phyloP scores from a whole-genome alignment of 2,113 vertebrate genomes.

The Cinclus mexicanus region DNA sequence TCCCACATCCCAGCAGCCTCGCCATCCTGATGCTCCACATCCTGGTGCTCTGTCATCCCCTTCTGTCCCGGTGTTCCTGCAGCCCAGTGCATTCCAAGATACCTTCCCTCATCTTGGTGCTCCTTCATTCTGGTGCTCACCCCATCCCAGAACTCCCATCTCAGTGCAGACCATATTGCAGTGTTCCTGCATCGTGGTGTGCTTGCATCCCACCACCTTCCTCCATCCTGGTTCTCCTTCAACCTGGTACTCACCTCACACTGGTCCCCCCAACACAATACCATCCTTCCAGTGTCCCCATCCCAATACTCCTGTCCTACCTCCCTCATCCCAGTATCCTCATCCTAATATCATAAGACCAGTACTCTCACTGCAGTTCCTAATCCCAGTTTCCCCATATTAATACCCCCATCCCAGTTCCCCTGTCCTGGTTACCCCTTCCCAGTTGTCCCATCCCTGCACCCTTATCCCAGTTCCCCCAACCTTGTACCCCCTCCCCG shows the following conservation, averaged over 20 bases:
- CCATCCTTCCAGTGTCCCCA: no score
- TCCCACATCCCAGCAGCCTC: not conserved
- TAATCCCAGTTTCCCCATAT: not conserved
- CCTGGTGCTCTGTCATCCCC: accelerated
- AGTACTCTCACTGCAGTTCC: not conserved
- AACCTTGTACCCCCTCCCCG: no score
- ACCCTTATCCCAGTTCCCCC: not conserved
- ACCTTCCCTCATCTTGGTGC: accelerated
- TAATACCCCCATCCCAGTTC: not conserved
- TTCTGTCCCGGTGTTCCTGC: not conserved
- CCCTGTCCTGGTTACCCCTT: not conserved
- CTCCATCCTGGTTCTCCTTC: not conserved
- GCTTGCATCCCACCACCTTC: not conserved
- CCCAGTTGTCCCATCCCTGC: no score
- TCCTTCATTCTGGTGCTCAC: not conserved
- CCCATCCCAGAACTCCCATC: not conserved
- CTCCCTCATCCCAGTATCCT: not conserved
- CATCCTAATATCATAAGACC: no score
- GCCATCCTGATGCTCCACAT: no score
- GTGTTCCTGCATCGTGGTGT: not conserved
- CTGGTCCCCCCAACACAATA: accelerated
- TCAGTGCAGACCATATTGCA: not conserved
- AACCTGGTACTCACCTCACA: not conserved
- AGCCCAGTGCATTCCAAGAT: accelerated
- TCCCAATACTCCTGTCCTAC: not conserved